Evolutionary conservation across 1,140 invertebrate genomes (phyloP).

Genomic region (Drosophila malerkotliana): DNA sequence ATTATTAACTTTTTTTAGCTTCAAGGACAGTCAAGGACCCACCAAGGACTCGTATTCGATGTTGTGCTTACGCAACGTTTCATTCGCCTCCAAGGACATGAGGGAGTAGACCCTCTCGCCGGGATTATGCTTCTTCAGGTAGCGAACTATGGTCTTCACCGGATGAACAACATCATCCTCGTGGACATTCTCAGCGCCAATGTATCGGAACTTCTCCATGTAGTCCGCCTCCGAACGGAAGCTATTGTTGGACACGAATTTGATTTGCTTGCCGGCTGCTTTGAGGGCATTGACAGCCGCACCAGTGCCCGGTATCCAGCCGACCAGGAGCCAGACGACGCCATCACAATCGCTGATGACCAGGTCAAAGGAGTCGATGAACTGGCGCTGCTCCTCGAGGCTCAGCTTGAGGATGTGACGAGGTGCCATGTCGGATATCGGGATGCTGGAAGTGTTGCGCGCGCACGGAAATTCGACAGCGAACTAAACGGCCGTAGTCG

Average conservation of each 20-base stretch:
- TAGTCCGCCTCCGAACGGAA: slow-evolving; percentile 83
- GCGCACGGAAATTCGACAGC: slow-evolving; percentile 59
- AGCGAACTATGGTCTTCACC: slow-evolving; percentile 70
- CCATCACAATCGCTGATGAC: slow-evolving; percentile 74
- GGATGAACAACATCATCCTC: slow-evolving; percentile 72
- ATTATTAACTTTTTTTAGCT: not conserved
- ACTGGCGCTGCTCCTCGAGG: slow-evolving; percentile 56
- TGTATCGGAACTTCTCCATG: slow-evolving; percentile 62
- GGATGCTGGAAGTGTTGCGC: slow-evolving; percentile 57
- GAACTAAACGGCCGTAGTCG: slow-evolving; percentile 28
- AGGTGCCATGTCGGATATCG: slow-evolving; percentile 46
- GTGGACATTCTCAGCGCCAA: slow-evolving; percentile 55
- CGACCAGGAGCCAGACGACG: slow-evolving; percentile 67
- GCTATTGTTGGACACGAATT: slow-evolving; percentile 90
- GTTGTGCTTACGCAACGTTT: slow-evolving; percentile 69
- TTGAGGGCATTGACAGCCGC: slow-evolving; percentile 86
- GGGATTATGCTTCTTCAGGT: slow-evolving; percentile 61
- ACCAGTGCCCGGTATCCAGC: slow-evolving; percentile 85
- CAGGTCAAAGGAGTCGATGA: slow-evolving; percentile 70
- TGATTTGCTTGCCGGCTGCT: slow-evolving; percentile 87
- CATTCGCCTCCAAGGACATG: slow-evolving; percentile 66
- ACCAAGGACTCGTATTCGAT: slow-evolving; percentile 75
- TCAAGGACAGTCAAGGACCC: not conserved
- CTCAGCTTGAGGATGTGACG: slow-evolving; percentile 71
- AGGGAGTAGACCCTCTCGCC: slow-evolving; percentile 62